These are phyloP conservation scores for Hecatera dysodea DNA, from an alignment of 2,888 invertebrate species.

Conservation along the genomic window DNA sequence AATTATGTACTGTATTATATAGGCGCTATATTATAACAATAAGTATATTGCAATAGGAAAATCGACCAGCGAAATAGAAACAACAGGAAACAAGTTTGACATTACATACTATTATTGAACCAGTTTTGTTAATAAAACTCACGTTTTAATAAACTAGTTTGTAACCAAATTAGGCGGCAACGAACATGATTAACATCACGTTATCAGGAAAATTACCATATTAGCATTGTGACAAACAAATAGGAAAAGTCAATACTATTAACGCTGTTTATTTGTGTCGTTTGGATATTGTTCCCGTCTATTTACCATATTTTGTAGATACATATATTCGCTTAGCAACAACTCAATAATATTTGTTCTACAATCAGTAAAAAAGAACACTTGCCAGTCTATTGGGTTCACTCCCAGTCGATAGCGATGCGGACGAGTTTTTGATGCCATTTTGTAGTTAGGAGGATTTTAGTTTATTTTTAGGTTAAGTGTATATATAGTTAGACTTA, in stretches of 20 bases:
- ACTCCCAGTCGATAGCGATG: no score
- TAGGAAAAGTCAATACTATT: slow-evolving; percentile 38
- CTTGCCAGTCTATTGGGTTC: no score
- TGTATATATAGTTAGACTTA: no score
- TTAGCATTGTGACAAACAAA: slow-evolving; percentile 8
- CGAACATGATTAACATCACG: slow-evolving; percentile 10
- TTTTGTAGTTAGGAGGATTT: no score
- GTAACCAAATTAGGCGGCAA: slow-evolving; percentile 11
- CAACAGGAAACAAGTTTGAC: neutral
- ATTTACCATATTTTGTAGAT: slow-evolving; percentile 4
- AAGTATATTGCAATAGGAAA: neutral
- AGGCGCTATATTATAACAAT: no score
- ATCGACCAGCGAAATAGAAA: neutral
- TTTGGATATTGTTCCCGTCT: slow-evolving; percentile 5
- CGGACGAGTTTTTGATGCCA: no score
- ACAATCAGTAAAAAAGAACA: no score
- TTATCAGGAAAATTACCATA: slow-evolving; percentile 22
- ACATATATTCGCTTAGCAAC: slow-evolving; percentile 11
- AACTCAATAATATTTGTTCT: slow-evolving; percentile 6
- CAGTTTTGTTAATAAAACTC: neutral
- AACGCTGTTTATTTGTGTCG: slow-evolving; percentile 38
- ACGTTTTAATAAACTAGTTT: slow-evolving; percentile 3
- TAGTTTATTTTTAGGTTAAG: no score
- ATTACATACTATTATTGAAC: neutral
- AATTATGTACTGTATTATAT: no score